Base-by-base conservation (phyloP, 2,888 invertebrate species). In the Tortricodes alternella region DNA sequence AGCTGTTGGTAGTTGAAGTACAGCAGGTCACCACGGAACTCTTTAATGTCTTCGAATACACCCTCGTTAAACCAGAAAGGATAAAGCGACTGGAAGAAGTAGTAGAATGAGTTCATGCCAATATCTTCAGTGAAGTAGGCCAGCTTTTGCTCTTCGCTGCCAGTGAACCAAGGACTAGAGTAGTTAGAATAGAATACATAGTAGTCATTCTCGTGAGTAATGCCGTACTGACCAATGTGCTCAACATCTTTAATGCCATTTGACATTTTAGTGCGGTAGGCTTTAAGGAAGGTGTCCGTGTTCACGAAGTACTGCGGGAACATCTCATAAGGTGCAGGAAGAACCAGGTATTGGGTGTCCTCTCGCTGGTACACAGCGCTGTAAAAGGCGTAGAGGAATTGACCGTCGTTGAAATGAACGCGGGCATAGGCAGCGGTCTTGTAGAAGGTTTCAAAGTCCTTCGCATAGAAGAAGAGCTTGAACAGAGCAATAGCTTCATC, bases 121-220 rank as follows among this genome's bases (percentile, higher is more conserved):
- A 94, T 85, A 69, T 95, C 95, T 72, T 95, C 94, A 24, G 93
- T 93, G 81, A 94, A 94, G 81, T 95, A 95, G 29, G 92, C 87
- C 56, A 95, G 64, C 56, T 89, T 91, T 68, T 91, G 89, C 67
- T 95, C 94, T 1, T 87, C 71, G 64, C 92, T 92, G 63, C 85
- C 89, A 69, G 91, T 92, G 64, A 85, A 76, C 32, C 73, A 70
- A 35, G 89, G 69, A 64, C 88, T 91, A n/a, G 93, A 92, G 66
- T 93, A 93, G 74, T 94, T 94, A 13, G 92, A 85, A 53, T 92
- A 91, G 67, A 92, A 85, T 18, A 91, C 77, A 63, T 86, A 92
- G n/a, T 82, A 68, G 37, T 90, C 75, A 23, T 76, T 72, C 53
- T 88, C 86, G 19, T 76, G 76, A 9, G 84, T 74, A 16, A 92